phyloP scores from a whole-genome alignment of 2,888 invertebrate genomes.

The Lasioglossum lativentre region DNA sequence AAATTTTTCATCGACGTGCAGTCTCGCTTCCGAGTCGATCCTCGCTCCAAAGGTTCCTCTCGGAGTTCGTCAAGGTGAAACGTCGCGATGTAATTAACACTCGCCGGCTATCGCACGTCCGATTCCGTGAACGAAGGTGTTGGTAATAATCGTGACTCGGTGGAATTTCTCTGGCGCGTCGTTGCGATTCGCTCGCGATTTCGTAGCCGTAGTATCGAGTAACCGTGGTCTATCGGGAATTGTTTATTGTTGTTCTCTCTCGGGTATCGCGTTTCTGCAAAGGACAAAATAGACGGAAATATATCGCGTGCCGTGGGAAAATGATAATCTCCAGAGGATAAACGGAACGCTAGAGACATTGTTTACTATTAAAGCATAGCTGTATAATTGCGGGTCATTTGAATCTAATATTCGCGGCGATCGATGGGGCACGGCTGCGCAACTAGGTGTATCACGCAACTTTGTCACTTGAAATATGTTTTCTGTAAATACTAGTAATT shows the following conservation, averaged over 20 bases:
- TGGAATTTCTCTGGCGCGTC: slow-evolving; percentile 6
- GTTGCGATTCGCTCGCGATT: neutral
- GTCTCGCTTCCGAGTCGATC: neutral
- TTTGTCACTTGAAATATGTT: neutral
- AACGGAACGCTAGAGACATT: neutral
- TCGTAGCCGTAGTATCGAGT: neutral
- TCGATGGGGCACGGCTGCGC: neutral
- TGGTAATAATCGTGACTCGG: slow-evolving; percentile 27
- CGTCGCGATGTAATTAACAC: slow-evolving; percentile 7
- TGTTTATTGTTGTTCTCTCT: neutral
- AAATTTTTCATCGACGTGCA: neutral
- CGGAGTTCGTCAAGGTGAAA: slow-evolving; percentile 3
- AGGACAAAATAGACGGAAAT: slow-evolving; percentile 5
- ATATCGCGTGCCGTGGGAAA: slow-evolving; percentile 7
- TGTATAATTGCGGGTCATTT: neutral
- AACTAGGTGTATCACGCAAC: neutral
- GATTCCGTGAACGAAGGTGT: neutral
- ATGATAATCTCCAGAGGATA: slow-evolving; percentile 7
- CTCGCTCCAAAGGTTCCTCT: neutral
- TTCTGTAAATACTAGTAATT: neutral
- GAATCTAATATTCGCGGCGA: neutral
- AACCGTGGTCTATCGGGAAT: slow-evolving; percentile 7
- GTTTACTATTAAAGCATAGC: neutral
- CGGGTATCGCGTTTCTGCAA: neutral
- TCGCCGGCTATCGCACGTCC: neutral